phyloP scores from a whole-genome alignment of 1,140 invertebrate species.

The Drusus annulatus region DNA sequence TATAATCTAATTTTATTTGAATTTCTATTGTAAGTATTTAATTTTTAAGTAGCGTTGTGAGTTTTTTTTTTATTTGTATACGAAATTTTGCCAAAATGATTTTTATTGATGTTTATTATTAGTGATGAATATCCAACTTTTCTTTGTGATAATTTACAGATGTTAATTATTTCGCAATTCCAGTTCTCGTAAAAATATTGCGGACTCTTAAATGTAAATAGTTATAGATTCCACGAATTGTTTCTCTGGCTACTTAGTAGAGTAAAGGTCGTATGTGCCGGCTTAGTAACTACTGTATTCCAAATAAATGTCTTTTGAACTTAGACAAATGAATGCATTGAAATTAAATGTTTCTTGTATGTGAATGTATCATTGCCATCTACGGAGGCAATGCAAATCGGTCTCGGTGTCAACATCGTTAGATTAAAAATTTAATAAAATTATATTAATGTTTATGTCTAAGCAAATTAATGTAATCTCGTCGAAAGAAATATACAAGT shows the following conservation, averaged over 20 bases:
- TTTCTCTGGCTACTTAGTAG: constrained; percentile 25
- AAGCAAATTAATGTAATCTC: constrained; percentile 54
- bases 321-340: neutral
- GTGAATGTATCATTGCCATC: neutral
- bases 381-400: neutral
- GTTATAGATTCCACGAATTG: constrained; percentile 9
- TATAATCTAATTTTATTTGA: constrained; percentile 43
- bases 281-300: constrained; percentile 29
- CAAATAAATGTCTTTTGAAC: constrained; percentile 33
- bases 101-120: constrained; percentile 18
- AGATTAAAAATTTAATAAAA: constrained; percentile 34
- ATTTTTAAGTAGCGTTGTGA: constrained; percentile 43
- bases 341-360: neutral
- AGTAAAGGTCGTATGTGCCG: neutral
- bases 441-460: constrained; percentile 50
- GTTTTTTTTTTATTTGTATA: constrained; percentile 50
- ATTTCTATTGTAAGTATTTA: constrained; percentile 40
- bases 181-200: constrained; percentile 27
- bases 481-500: constrained; percentile 50
- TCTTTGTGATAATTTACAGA: constrained; percentile 36
- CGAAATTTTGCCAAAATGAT: constrained; percentile 43
- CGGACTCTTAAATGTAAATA: constrained; percentile 26
- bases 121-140: constrained; percentile 21
- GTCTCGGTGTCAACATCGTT: constrained; percentile 34
- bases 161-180: constrained; percentile 26